A percentile compares a stretch with the other conserved stretches of the same genome.
Evolutionary conservation across 2,888 invertebrate species (phyloP).

Genomic region (Argynnis bischoffii): DNA sequence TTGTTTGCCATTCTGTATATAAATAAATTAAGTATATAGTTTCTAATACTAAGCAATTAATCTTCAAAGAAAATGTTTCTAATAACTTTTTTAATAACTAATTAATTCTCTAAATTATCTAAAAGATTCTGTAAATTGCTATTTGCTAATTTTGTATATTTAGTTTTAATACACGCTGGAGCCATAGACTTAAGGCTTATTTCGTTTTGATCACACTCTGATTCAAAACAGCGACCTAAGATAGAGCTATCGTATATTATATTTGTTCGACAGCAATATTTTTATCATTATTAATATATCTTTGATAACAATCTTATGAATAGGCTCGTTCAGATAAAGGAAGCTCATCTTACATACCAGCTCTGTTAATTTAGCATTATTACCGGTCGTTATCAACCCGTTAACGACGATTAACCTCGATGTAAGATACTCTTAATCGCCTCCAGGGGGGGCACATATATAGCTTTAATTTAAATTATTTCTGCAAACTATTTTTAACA

Average conservation of each 20-base stretch:
- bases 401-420: constrained; percentile 58
- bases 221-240: too few species aligned
- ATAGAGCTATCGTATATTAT: too few species aligned
- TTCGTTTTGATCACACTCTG: too few species aligned
- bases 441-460: constrained; percentile 18
- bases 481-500: constrained; percentile 49
- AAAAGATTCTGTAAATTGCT: too few species aligned
- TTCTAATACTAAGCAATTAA: too few species aligned
- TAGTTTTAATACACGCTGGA: too few species aligned
- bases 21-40: too few species aligned
- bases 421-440: constrained; percentile 54
- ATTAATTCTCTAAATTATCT: too few species aligned
- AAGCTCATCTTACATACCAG: constrained; percentile 23
- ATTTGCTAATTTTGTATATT: too few species aligned
- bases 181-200: too few species aligned
- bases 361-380: constrained; percentile 47
- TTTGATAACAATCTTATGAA: background rate
- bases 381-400: constrained; percentile 53
- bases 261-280: background rate
- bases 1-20: background rate
- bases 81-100: too few species aligned
- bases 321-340: constrained; percentile 13
- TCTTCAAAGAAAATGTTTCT: too few species aligned
- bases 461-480: constrained; percentile 18
- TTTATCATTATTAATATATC: background rate